Evolutionary conservation across 1,140 invertebrate genomes (phyloP), one percentile per base, ranked within the genome.

Genomic region (Solenopsis fugax): DNA sequence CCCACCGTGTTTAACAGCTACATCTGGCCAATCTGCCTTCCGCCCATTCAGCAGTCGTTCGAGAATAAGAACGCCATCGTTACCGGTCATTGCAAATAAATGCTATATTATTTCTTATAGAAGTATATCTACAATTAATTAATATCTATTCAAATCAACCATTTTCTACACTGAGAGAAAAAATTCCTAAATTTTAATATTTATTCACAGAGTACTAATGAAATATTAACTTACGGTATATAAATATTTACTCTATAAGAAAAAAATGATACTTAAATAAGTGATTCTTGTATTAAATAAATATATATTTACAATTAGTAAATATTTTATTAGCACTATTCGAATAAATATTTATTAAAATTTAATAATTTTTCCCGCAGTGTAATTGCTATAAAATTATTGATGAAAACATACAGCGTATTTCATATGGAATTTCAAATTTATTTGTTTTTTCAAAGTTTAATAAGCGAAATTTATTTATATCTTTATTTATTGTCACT

Each of bases 11-110:
- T 98, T 92, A 97, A 97, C 87, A 96, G 96, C 2, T 98, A 98
- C 91, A 97, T 98, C 34, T 97, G 97, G 96, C 98, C 98, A 0
- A 97, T 98, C 62, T 98, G 98, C 93, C 95, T 98, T 29, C 98
- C 98, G 10, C 97, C 97, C 0, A 84, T 96, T 0, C 96, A 96
- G 48, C 93, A 96, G 62, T 93, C 95, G 24, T 96, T 97, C 89
- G 96, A 96, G 18, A 96, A 97, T 34, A 95, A 96, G 91, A 96
- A 95, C 50, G 97, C 96, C 9, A 96, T 97, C 67, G 97, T 98
- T 21, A 97, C 97, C 64, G 97, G 97, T 96, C 95, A 85, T 75
- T 45, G 18, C 37, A 29, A 76, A 24, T 10, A 58, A 77, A 60
- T 78, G 4, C 65, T 58, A 62, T 18, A 10, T 69, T 60, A 69